A percentile compares a stretch with the other conserved stretches of the same genome.
These are phyloP conservation scores for Chloroceryle inda DNA, from an alignment of 2,797 vertebrate species.

Conservation along the genomic window DNA sequence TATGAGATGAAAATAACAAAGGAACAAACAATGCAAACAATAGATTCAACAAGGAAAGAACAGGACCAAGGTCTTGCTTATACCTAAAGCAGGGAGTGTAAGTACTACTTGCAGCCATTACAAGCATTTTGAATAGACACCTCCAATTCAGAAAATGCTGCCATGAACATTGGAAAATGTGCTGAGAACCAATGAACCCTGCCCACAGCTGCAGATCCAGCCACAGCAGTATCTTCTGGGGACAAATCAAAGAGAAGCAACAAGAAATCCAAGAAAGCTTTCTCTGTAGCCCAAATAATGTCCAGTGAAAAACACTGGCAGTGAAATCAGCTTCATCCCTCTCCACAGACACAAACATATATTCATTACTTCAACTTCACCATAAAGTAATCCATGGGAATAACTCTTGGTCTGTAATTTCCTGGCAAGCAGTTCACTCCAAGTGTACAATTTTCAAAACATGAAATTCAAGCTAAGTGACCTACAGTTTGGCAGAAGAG, in stretches of 20 bases:
- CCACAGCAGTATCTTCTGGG: not conserved
- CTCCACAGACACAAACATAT: not conserved
- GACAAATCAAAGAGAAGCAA: not conserved
- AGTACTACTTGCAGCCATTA: not conserved
- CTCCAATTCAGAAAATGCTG: not conserved
- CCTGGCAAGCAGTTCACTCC: not conserved
- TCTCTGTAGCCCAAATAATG: not conserved
- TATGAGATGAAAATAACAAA: not conserved
- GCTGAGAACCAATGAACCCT: not conserved
- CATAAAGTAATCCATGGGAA: conserved; percentile 10
- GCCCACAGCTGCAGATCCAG: not conserved
- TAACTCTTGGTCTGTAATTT: conserved; percentile 6
- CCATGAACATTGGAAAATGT: not conserved
- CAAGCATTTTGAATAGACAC: not conserved
- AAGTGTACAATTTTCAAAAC: conserved; percentile 43
- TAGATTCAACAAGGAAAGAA: not conserved
- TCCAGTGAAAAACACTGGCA: not conserved
- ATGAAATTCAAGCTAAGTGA: conserved; percentile 51
- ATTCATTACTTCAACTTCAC: conserved; percentile 9
- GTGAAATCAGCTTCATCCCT: not conserved
- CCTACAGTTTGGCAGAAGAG: conserved; percentile 43
- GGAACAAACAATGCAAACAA: not conserved
- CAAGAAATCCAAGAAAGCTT: not conserved
- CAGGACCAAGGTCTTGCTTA: not conserved
- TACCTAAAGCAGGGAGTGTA: not conserved